Base-by-base conservation (phyloP, 1,140 invertebrate genomes). In the Pseudoatta argentina region DNA sequence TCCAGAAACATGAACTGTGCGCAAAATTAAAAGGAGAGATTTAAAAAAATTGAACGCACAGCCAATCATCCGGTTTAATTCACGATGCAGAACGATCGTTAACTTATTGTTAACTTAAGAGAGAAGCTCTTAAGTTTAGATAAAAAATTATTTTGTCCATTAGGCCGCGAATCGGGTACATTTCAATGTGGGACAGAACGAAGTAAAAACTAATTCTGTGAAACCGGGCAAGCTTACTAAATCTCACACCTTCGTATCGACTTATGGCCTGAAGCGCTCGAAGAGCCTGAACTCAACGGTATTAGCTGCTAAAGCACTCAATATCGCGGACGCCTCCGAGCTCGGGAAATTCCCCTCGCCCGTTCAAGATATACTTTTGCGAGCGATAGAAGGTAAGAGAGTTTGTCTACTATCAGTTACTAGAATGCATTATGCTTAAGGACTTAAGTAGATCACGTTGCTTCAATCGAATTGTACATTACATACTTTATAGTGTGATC, bases 211-310 rank as follows among this genome's bases (percentile, higher is more conserved):
- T 21, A 89, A 90, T 48, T 75, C 85, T 24, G 73, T 79, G 18
- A 95, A 93, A 85, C 93, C 94, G 3, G 94, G 94, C 77, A 95
- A 94, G 86, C 91, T 95, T n/a, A 94, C 91, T 2, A 95, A 95
- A 89, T 95, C 94, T 12, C 88, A 94, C 53, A 95, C 94, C 12
- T 95, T 95, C 67, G 92, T 95, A 14, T 94, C 94, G 0, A 92
- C 96, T 3, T 95, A 96, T 12, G 96, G 96, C n/a, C 91, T 98
- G 21, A 97, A 98, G 94, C 96, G 98, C 30, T 98, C 98, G 10
- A 98, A 98, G 93, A 98, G 97, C 69, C 94, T 98, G 66, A 98
- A 97, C 2, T 96, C 97, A 1, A 96, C 97, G 0, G 97, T 94
- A 77, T 93, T 96, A 55, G 92, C 93, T 5, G 85, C 92, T 8